A percentile compares a stretch with the other conserved stretches of the same genome.
phyloP scores from a whole-genome alignment of 2,113 vertebrate species.

The Pterocles burchelli region DNA sequence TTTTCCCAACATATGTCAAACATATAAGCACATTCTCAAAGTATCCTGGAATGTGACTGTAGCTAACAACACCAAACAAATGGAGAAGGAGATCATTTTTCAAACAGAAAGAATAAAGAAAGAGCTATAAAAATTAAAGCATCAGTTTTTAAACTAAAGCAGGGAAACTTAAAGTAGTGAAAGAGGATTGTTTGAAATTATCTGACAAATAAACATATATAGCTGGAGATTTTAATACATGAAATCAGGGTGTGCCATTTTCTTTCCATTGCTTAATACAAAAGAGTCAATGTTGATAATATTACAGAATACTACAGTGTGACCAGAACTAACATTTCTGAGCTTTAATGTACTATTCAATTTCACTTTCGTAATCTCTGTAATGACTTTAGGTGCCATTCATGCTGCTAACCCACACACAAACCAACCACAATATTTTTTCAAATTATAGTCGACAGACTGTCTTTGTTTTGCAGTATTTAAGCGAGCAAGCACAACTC shows the following conservation, averaged over 20 bases:
- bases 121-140: neutral
- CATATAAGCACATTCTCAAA: neutral
- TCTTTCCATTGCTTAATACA: neutral
- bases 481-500: conserved; percentile 14
- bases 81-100: neutral
- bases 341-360: conserved; percentile 33
- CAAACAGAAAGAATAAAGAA: neutral
- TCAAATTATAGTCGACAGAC: neutral
- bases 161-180: neutral
- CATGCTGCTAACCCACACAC: conserved; percentile 25
- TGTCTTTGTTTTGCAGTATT: conserved; percentile 21
- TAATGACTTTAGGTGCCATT: conserved; percentile 33
- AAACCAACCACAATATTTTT: conserved; percentile 47
- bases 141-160: neutral
- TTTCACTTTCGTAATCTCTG: conserved; percentile 43
- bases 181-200: neutral
- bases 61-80: neutral
- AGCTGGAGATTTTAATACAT: neutral
- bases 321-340: conserved; percentile 24
- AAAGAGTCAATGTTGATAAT: neutral
- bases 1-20: neutral
- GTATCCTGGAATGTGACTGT: neutral
- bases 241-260: neutral
- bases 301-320: neutral
- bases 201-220: neutral